These are phyloP conservation scores for Sander vitreus DNA, from an alignment of 2,113 vertebrate species.

Conservation along the genomic window DNA sequence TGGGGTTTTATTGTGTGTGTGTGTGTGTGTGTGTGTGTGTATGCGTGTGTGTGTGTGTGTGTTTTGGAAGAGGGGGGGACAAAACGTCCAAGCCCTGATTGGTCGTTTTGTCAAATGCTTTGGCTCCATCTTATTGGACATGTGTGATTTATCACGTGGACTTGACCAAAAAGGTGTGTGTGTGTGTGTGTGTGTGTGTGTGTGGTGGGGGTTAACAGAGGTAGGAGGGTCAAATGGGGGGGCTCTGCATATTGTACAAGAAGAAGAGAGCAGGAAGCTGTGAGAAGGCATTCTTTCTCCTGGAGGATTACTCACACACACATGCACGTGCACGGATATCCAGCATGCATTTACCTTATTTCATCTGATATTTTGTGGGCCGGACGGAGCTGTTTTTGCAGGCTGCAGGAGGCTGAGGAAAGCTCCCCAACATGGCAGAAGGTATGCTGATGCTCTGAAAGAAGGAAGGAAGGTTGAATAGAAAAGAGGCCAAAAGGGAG, in stretches of 20 bases:
- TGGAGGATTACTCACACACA: conserved; percentile 30
- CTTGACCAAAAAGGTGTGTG: conserved; percentile 62
- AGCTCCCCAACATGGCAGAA: conserved; percentile 77
- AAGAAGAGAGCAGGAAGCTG: conserved; percentile 32
- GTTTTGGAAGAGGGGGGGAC: no score
- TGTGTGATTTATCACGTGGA: conserved; percentile 87
- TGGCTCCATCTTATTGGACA: conserved; percentile 75
- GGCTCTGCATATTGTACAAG: conserved; percentile 50
- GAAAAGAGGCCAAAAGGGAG: not conserved
- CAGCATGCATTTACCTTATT: conserved; percentile 17
- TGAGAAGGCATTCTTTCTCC: conserved; percentile 14
- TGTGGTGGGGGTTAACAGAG: conserved; percentile 41
- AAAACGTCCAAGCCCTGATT: conserved; percentile 73
- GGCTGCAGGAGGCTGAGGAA: conserved; percentile 57
- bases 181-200: conserved; percentile 8
- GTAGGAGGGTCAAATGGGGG: conserved; percentile 56
- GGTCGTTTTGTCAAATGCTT: conserved; percentile 71
- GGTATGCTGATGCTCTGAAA: conserved; percentile 73
- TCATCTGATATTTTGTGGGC: conserved; percentile 24
- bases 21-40: no score
- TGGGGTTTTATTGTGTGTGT: not conserved
- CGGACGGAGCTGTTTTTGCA: conserved; percentile 32
- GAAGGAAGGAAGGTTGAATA: not conserved
- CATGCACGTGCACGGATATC: conserved; percentile 23
- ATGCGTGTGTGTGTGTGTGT: not conserved